Percentiles rank a stretch among this genome's conserved stretches.
Conservation (phyloP, 1,140 invertebrate species). For the Lepidostoma basale region DNA sequence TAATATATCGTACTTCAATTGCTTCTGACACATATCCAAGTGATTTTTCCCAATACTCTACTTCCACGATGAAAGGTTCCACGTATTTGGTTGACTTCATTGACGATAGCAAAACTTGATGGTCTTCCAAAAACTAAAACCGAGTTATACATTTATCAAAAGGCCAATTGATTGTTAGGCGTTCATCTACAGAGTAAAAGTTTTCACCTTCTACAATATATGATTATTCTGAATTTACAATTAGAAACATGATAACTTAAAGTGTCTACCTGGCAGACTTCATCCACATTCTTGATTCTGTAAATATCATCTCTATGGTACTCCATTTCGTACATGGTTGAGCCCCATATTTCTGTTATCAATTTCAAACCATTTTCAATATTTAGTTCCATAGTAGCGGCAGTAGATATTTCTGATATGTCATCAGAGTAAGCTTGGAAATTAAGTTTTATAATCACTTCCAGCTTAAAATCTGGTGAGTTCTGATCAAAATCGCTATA, state of each 20-base stretch:
- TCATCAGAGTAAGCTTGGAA: constrained; percentile 79
- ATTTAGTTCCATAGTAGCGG: constrained; percentile 82
- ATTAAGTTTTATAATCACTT: constrained; percentile 76
- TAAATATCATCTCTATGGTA: constrained; percentile 72
- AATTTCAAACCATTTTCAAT: constrained; percentile 79
- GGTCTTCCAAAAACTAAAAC: constrained; percentile 69
- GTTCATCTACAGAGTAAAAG: too few species aligned
- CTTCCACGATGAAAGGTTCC: constrained; percentile 79
- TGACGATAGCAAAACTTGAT: constrained; percentile 74
- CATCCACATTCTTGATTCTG: constrained; percentile 70
- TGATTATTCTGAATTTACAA: too few species aligned
- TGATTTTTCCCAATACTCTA: constrained; percentile 82
- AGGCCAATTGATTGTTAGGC: too few species aligned
- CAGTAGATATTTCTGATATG: constrained; percentile 81
- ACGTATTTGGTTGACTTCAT: constrained; percentile 89
- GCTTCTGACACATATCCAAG: constrained; percentile 79
- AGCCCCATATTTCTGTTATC: constrained; percentile 74
- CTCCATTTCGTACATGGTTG: constrained; percentile 71
- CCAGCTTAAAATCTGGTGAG: constrained; percentile 77
- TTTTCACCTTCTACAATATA: too few species aligned
- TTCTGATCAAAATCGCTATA: constrained; percentile 75
- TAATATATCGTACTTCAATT: constrained; percentile 63
- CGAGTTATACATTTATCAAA: too few species aligned
- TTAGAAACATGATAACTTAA: too few species aligned
- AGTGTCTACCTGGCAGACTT: constrained; percentile 68